These are phyloP conservation scores for Patella vulgata DNA, from an alignment of 1,140 invertebrate genomes.

Conservation along the genomic window DNA sequence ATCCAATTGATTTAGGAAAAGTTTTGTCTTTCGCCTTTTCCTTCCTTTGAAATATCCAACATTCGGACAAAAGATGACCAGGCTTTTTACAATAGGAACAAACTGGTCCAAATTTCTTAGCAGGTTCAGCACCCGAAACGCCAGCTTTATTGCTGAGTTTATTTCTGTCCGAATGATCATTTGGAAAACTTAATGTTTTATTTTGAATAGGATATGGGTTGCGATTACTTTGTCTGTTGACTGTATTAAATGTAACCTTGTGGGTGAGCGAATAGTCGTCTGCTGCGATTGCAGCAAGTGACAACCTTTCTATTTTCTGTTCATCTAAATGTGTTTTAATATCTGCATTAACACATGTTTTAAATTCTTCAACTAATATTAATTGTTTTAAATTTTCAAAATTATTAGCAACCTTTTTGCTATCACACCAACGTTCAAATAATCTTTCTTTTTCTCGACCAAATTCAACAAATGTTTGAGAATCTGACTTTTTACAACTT, in stretches of 20 bases:
- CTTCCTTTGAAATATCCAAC: too few relatives aligned
- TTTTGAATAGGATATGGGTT: too few relatives aligned
- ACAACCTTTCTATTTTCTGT: too few relatives aligned
- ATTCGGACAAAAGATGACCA: too few relatives aligned
- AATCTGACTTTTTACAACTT: slow-evolving; percentile 16
- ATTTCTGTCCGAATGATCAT: too few relatives aligned
- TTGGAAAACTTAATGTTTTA: too few relatives aligned
- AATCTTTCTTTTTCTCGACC: slow-evolving; percentile 25
- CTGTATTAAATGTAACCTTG: slow-evolving; percentile 4
- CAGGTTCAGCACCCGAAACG: too few relatives aligned
- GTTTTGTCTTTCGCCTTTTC: too few relatives aligned
- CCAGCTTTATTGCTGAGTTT: too few relatives aligned
- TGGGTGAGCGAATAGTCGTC: slow-evolving; percentile 32
- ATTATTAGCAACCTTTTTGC: slow-evolving; percentile 22
- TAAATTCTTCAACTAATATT: slow-evolving; percentile 37
- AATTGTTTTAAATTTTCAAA: slow-evolving; percentile 32
- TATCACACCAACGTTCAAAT: slow-evolving; percentile 33
- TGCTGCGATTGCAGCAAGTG: slow-evolving; percentile 12
- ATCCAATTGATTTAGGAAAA: too few relatives aligned
- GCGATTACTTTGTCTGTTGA: neutral
- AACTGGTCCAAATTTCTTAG: too few relatives aligned
- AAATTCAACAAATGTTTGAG: slow-evolving; percentile 39
- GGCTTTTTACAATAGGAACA: too few relatives aligned
- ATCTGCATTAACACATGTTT: slow-evolving; percentile 22
- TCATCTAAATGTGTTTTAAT: slow-evolving; percentile 28